Conservation (phyloP, 2,888 invertebrate species). For the Drosophila heteroneura region DNA sequence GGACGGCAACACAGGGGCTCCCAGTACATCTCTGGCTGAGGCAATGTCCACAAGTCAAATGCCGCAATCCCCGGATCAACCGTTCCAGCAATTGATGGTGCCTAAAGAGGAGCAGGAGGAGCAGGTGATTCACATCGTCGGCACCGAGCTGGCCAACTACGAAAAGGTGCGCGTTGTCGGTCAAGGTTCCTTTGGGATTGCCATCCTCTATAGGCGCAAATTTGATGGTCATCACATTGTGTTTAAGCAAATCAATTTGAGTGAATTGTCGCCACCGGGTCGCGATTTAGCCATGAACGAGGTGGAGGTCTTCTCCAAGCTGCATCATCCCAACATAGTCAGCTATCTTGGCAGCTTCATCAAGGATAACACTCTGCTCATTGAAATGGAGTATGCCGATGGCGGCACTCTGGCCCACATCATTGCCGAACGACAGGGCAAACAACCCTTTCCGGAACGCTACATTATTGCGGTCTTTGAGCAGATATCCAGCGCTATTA, state of each 20-base stretch:
- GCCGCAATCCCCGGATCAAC: slow-evolving; percentile 10
- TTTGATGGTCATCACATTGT: slow-evolving; percentile 89
- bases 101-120: slow-evolving; percentile 43
- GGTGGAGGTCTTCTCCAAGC: slow-evolving; percentile 89
- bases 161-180: slow-evolving; percentile 84
- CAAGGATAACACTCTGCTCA: slow-evolving; percentile 89
- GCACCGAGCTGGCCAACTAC: slow-evolving; percentile 82
- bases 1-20: slow-evolving; percentile 55
- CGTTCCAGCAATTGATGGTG: slow-evolving; percentile 52
- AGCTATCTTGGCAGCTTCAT: slow-evolving; percentile 91
- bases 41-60: slow-evolving; percentile 63
- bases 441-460: slow-evolving; percentile 87
- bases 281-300: slow-evolving; percentile 90
- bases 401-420: slow-evolving; percentile 90
- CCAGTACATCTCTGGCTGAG: slow-evolving; percentile 53
- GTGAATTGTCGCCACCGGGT: slow-evolving; percentile 89
- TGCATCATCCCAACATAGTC: slow-evolving; percentile 91
- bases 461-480: slow-evolving; percentile 88
- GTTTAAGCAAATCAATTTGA: slow-evolving; percentile 91
- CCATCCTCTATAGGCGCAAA: slow-evolving; percentile 88
- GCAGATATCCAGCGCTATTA: slow-evolving; percentile 90
- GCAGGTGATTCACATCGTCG: slow-evolving; percentile 59
- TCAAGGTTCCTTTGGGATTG: slow-evolving; percentile 89
- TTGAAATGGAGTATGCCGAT: slow-evolving; percentile 93
- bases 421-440: slow-evolving; percentile 86